Evolutionary conservation across 2,888 invertebrate species (phyloP), one percentile per base, ranked within the genome.

Genomic region (Ormyrus rosae): DNA sequence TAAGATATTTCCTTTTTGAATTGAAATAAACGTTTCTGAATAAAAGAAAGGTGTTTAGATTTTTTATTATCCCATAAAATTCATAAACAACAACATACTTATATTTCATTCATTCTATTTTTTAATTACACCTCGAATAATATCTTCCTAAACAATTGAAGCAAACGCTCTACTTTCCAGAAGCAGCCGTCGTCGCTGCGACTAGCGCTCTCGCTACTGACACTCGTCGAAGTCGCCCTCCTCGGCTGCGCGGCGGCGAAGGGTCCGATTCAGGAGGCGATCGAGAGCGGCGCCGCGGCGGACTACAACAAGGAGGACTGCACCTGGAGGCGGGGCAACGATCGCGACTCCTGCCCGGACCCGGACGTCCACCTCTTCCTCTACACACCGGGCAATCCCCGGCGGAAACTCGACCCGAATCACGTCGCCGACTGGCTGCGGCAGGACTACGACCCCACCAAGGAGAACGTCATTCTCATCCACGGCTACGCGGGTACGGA

Each of bases 311-410:
- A 94, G 0, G 94, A 94, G 68, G 94, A 95, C 86, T 96, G 96
- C 90, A 91, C 93, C 11, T 95, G 95, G 95, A 91, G 94, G 70
- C 92, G 95, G 11, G 92, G 92, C 11, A 92, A 92, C 84, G 94
- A 94, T 76, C 91, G 92, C 61, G 94, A 94, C 84, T 90, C 92
- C n/a, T 96, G 96, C 85, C 95, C 96, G 0, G 95, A 96, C 89
- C 93, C 94, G 0, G 94, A 94, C 73, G 92, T 96, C 46, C 92
- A 92, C 64, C 91, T 94, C 64, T 93, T 93, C 84, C 91, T 96
- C 5, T 95, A 95, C 87, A 93, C 94, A 0, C 92, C 93, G 71
- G 92, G 92, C 7, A 92, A 93, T 34, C 92, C 93, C 0, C 90
- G 88, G 63, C 89, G 85, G 46, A 82, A 85, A 58, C 79, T 89